Conservation (phyloP, 2,888 invertebrate species). For the Psylliodes chrysocephalus region DNA sequence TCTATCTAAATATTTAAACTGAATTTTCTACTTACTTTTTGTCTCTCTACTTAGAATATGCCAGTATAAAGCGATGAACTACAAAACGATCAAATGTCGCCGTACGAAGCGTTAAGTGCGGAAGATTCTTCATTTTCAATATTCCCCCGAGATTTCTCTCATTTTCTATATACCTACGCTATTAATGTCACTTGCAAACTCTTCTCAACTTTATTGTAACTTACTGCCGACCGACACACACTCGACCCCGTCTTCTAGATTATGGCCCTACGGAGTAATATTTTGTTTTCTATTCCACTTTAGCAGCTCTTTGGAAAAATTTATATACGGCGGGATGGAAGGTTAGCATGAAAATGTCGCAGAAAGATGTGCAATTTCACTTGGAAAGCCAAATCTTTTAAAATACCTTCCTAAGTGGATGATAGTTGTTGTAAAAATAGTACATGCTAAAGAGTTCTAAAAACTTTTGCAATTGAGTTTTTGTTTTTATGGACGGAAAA, state of each 20-base stretch:
- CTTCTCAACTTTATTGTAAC: slow-evolving; percentile 36
- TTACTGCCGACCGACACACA: slow-evolving; percentile 31
- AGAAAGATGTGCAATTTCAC: slow-evolving; percentile 18
- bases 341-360: slow-evolving; percentile 27
- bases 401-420: too few relatives aligned
- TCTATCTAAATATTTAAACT: too few relatives aligned
- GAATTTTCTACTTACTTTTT: too few relatives aligned
- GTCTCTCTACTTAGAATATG: too few relatives aligned
- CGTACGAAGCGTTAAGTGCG: background rate
- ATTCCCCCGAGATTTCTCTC: slow-evolving; percentile 3
- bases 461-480: too few relatives aligned
- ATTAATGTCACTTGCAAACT: slow-evolving; percentile 39
- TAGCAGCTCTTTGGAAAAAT: slow-evolving; percentile 21
- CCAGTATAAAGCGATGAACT: too few relatives aligned
- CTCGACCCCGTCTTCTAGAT: slow-evolving; percentile 31
- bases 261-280: slow-evolving; percentile 27
- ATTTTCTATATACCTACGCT: slow-evolving; percentile 27
- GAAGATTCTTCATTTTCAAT: slow-evolving; percentile 1
- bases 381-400: slow-evolving; percentile 1
- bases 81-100: background rate
- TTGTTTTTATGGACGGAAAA: too few relatives aligned
- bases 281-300: slow-evolving; percentile 36
- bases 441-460: too few relatives aligned
- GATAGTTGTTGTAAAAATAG: too few relatives aligned
- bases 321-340: slow-evolving; percentile 21